A percentile compares a stretch with the other conserved stretches of the same genome.
Evolutionary conservation across 2,113 vertebrate species (phyloP).

Genomic region (Lucifuga dentata): DNA sequence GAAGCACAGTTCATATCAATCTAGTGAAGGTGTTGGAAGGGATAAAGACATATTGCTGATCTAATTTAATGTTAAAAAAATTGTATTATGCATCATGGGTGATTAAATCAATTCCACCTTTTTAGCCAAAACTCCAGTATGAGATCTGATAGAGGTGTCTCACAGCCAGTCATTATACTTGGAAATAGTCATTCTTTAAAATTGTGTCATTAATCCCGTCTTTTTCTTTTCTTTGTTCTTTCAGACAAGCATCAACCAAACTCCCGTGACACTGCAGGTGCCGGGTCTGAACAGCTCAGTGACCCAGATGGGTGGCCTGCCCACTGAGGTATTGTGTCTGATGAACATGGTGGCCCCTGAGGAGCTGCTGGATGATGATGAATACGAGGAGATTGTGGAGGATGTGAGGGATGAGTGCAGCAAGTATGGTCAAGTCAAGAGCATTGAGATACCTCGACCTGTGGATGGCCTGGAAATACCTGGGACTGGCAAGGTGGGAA

Average conservation of each 20-base stretch:
- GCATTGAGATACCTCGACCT: conserved; percentile 93
- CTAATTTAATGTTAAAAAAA: background rate
- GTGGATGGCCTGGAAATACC: conserved; percentile 94
- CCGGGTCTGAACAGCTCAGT: conserved; percentile 92
- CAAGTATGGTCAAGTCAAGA: conserved; percentile 94
- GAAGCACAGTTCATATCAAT: background rate
- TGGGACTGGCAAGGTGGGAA: conserved; percentile 90
- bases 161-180: too few relatives aligned
- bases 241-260: conserved; percentile 94
- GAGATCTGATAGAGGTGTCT: too few relatives aligned
- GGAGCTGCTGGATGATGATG: conserved; percentile 92
- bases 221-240: conserved; percentile 20
- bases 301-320: conserved; percentile 91
- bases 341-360: conserved; percentile 97
- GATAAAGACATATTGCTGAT: background rate
- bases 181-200: background rate
- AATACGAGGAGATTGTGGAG: conserved; percentile 94
- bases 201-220: background rate
- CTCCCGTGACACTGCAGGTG: conserved; percentile 93
- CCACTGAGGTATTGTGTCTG: conserved; percentile 92
- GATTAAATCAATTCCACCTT: too few relatives aligned
- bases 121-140: too few relatives aligned
- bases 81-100: too few relatives aligned
- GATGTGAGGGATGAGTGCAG: conserved; percentile 92
- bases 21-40: background rate